Conservation (phyloP, 2,797 vertebrate species). For the Zenarchopterus dispar region DNA sequence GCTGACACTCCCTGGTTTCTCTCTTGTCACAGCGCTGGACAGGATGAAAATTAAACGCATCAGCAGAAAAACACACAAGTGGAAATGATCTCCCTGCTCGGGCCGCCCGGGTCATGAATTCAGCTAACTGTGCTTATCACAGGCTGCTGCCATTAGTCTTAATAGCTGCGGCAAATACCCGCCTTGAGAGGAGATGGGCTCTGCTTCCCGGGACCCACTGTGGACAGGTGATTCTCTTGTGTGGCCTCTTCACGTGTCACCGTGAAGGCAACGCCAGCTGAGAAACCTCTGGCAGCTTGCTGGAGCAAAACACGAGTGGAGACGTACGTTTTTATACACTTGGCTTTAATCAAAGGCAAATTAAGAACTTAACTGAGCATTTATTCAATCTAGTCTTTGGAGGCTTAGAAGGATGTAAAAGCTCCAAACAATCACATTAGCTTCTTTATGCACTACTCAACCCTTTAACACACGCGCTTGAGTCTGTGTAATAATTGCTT, state of each 20-base stretch:
- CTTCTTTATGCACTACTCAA: too few species aligned
- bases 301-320: slow-evolving; percentile 52
- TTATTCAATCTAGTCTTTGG: slow-evolving; percentile 18
- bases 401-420: slow-evolving; percentile 20
- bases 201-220: slow-evolving; percentile 39
- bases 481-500: not conserved
- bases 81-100: slow-evolving; percentile 67
- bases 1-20: slow-evolving; percentile 52
- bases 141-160: slow-evolving; percentile 72
- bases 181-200: slow-evolving; percentile 59
- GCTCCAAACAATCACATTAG: slow-evolving; percentile 11
- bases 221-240: slow-evolving; percentile 73
- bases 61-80: slow-evolving; percentile 80
- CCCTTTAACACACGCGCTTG: too few species aligned
- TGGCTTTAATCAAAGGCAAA: slow-evolving; percentile 59
- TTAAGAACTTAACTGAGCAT: slow-evolving; percentile 49
- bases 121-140: slow-evolving; percentile 75
- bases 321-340: slow-evolving; percentile 52
- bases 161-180: slow-evolving; percentile 65
- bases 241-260: slow-evolving; percentile 51
- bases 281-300: slow-evolving; percentile 47
- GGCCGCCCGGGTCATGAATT: slow-evolving; percentile 74
- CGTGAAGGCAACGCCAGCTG: slow-evolving; percentile 34
- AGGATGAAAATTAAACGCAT: slow-evolving; percentile 74
- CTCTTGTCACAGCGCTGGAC: slow-evolving; percentile 62